Evolutionary conservation across 2,888 invertebrate species (phyloP), one percentile per base, ranked within the genome.

Genomic region (Chironomus tentans): DNA sequence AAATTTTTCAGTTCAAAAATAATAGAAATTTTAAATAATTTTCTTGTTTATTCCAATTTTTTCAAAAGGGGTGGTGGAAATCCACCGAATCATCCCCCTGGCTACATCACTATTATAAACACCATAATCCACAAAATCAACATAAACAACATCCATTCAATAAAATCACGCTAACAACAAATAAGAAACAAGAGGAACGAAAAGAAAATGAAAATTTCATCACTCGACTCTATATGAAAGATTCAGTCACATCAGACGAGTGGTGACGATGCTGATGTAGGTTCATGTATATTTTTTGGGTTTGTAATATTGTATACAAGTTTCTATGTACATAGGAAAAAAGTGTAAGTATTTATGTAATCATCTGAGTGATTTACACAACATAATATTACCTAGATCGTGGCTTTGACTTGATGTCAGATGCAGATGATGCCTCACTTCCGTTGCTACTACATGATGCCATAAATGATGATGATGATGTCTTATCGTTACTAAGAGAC

Each of bases 301-400:
- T 3, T 13, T 13, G 22, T 65, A 65, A 56, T 56, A 18, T 56
- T 18, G 15, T 50, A 2, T 50, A 50, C 13, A 50, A 50, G 15
- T 50, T 50, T 50, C 2, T 50, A n/a, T 50, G 38, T 38, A 38
- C 38, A 38, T 56, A 15, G 4, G n/a, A 65, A 21, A 65, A 65
- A 65, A 65, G 12, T 65, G 24, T 24, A 21, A 24, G 12, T 24
- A 61, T 61, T 61, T 15, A 18, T 61, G 61, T 61, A 61, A 61
- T 18, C 61, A 6, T 38, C n/a, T 24, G 28, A 24, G 22, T 22
- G 68, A 68, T 28, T 69, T 46, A 18, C 46, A 69, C 7, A 38
- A 38, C 38, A 38, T n/a, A n/a, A n/a, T n/a, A n/a, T 28, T 68
- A 71, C 73, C 85, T 79, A 46, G 84, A 83, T 47, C 84, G 80